A percentile compares a stretch with the other conserved stretches of the same genome.
Conservation (phyloP, 2,888 invertebrate species). For the Stenodera caucasica region DNA sequence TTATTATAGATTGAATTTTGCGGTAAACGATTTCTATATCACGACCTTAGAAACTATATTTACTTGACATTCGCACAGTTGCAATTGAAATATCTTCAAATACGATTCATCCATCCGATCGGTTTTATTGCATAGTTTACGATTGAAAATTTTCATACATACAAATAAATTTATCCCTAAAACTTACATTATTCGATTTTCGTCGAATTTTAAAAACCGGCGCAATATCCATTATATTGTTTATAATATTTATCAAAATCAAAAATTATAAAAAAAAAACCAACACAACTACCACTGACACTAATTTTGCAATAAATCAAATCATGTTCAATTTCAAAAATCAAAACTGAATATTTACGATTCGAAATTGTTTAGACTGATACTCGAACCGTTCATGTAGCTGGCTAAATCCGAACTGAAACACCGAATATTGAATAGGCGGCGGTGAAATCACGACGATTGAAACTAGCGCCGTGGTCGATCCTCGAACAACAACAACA, state of each 20-base stretch:
- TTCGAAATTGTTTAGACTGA: not conserved
- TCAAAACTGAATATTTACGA: not conserved
- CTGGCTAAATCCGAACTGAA: constrained; percentile 1
- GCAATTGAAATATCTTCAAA: not conserved
- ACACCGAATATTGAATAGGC: not conserved
- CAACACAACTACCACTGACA: too few species aligned
- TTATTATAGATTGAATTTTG: not conserved
- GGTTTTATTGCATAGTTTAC: too few species aligned
- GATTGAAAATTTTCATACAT: not conserved
- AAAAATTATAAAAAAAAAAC: not conserved
- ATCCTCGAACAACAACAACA: not conserved
- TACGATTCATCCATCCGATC: not conserved
- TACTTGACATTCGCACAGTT: constrained; percentile 1
- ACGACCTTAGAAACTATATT: not conserved
- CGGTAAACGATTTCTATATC: not conserved
- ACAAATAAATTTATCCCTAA: not conserved
- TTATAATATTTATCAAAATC: not conserved
- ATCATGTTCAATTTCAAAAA: not conserved
- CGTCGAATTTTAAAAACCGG: not conserved
- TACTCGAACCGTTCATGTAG: not conserved
- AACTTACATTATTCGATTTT: not conserved
- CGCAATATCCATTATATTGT: not conserved
- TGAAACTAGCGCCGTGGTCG: not conserved
- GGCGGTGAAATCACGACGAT: not conserved
- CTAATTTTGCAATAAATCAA: not conserved